Conservation (phyloP, 1,140 invertebrate species). For the Octopus bimaculoides region DNA sequence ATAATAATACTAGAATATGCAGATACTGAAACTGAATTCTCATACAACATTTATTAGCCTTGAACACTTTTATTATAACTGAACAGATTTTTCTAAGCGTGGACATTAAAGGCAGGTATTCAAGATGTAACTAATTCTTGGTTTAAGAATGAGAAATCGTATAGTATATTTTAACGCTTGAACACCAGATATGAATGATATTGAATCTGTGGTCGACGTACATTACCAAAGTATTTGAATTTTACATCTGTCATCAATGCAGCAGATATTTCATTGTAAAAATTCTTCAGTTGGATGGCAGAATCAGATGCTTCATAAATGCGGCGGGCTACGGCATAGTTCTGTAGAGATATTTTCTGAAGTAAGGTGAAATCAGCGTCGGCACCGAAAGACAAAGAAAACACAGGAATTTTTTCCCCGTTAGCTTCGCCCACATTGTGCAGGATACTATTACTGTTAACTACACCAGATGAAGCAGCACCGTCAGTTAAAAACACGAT, state of each 20-base stretch:
- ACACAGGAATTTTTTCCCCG: neutral
- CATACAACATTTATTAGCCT: no score
- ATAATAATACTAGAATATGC: no score
- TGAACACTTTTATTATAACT: no score
- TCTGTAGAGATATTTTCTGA: neutral
- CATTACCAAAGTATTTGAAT: neutral
- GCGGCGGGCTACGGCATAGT: neutral
- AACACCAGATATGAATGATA: no score
- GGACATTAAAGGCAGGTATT: no score
- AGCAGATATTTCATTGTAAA: neutral
- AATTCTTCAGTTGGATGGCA: neutral
- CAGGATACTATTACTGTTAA: neutral
- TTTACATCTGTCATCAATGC: neutral
- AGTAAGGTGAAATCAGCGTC: neutral
- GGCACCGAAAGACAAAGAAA: neutral
- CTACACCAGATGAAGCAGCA: neutral
- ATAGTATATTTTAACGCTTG: no score
- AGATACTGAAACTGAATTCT: no score
- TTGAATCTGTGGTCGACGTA: no score
- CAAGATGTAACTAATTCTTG: no score
- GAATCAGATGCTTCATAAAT: neutral
- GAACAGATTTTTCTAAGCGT: no score
- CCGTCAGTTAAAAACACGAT: neutral
- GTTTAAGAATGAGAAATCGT: no score
- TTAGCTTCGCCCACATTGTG: neutral